Conservation (phyloP, 2,113 vertebrate species). For the Platycercus adscitus region DNA sequence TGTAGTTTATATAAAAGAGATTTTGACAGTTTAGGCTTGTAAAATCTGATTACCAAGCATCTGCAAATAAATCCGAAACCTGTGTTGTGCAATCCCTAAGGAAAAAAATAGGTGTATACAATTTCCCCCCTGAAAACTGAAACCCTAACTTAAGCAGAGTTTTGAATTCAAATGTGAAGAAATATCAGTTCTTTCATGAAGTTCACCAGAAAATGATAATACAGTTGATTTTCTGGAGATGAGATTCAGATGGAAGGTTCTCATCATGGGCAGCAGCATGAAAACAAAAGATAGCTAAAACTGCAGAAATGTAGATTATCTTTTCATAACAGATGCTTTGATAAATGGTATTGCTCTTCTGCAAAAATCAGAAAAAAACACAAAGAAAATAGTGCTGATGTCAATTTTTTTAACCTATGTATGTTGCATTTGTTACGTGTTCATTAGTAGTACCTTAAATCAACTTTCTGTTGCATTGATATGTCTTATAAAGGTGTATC, state of each 20-base stretch:
- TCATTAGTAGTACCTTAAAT: not conserved
- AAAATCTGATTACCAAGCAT: not conserved
- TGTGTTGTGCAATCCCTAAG: not conserved
- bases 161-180: not conserved
- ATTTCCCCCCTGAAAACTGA: not conserved
- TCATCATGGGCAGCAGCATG: not conserved
- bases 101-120: not conserved
- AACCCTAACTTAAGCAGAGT: not conserved
- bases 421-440: not conserved
- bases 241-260: not conserved
- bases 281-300: not conserved
- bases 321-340: not conserved
- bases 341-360: not conserved
- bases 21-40: not conserved
- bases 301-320: not conserved
- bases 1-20: not conserved
- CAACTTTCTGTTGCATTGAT: not conserved
- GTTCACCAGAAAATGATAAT: not conserved
- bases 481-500: not conserved
- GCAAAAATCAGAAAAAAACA: not conserved
- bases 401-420: not conserved
- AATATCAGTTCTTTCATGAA: not conserved
- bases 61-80: not conserved
- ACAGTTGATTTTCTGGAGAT: not conserved
- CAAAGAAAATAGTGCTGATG: not conserved